Base-by-base conservation (phyloP, 2,888 invertebrate species). In the Drosophila neoperkinsi region DNA sequence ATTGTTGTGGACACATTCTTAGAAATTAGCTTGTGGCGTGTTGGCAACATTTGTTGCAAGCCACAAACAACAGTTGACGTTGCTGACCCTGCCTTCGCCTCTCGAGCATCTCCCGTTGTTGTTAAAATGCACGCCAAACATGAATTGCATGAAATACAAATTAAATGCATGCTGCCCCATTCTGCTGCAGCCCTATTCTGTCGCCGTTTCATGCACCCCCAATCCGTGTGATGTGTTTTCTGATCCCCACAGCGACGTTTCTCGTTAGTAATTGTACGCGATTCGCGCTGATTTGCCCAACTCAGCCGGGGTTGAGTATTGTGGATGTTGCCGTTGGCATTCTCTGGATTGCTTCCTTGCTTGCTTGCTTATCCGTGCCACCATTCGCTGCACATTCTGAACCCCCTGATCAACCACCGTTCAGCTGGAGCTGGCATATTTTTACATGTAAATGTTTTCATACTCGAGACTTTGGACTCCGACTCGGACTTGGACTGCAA, bases 361-460 rank as follows among this genome's bases (percentile, higher is more conserved):
- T 64, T 60, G 53, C 56, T 33, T 28, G 57, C 62, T 64, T 60
- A 51, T 38, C 55, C 7, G 34, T 28, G 67, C 63, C 33, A 59
- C 56, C 30, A 53, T 59, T 38, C 52, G 51, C 33, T 50, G 52
- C 49, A 57, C 64, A 66, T 64, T 70, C 36, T 52, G 41, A 41
- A n/a, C 21, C 25, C 33, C 30, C 41, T 25, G 10, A 34, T 18
- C 38, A 33, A n/a, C 25, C 21, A 18, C 31, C 9, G 16, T 36
- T 41, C 46, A 63, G 55, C 68, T 58, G 65, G 58, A 43, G 59
- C 55, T 74, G 77, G 82, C 78, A 80, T 89, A 81, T 81, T 81
- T 90, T 61, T 89, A 82, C 79, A 79, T 87, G 81, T 68, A 81
- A 82, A 88, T 83, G 81, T 78, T 83, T 90, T 77, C 78, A 78